Evolutionary conservation across 1,140 invertebrate genomes (phyloP).

Genomic region (Thalassaphorura encarpata): DNA sequence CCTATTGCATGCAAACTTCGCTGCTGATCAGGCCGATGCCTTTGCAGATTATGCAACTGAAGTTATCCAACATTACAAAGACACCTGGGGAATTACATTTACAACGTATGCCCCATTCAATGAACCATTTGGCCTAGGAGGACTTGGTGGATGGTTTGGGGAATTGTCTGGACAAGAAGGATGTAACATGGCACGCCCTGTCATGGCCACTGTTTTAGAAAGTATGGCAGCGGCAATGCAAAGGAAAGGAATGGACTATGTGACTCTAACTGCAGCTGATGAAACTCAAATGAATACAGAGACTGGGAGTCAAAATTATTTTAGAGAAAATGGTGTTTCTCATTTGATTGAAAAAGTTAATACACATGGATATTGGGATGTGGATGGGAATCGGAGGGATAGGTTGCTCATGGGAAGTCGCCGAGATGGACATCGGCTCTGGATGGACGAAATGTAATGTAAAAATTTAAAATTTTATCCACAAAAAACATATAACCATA

Average conservation of each 20-base stretch:
- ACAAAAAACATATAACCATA: background rate
- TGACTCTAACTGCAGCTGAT: constrained; percentile 17
- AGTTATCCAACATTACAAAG: constrained; percentile 22
- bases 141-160: constrained; percentile 18
- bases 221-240: background rate
- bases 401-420: background rate
- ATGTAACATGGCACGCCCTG: constrained; percentile 18
- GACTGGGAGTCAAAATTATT: constrained; percentile 12
- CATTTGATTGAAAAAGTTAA: constrained; percentile 21
- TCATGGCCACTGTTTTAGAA: constrained; percentile 14
- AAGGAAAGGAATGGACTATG: constrained; percentile 13
- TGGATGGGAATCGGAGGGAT: background rate
- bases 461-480: constrained; percentile 2
- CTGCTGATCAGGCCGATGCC: constrained; percentile 9
- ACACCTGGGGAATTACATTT: constrained; percentile 18
- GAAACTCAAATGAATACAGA: constrained; percentile 26
- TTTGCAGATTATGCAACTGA: constrained; percentile 28
- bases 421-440: constrained; percentile 7
- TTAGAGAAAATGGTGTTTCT: constrained; percentile 13
- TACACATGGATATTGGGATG: constrained; percentile 21
- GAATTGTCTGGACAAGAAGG: constrained; percentile 20
- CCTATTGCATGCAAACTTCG: constrained; percentile 21
- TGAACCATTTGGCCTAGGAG: constrained; percentile 13
- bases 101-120: constrained; percentile 24
- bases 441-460: constrained; percentile 24